Evolutionary conservation across 1,140 invertebrate genomes (phyloP).

Genomic region (Euura lappo): DNA sequence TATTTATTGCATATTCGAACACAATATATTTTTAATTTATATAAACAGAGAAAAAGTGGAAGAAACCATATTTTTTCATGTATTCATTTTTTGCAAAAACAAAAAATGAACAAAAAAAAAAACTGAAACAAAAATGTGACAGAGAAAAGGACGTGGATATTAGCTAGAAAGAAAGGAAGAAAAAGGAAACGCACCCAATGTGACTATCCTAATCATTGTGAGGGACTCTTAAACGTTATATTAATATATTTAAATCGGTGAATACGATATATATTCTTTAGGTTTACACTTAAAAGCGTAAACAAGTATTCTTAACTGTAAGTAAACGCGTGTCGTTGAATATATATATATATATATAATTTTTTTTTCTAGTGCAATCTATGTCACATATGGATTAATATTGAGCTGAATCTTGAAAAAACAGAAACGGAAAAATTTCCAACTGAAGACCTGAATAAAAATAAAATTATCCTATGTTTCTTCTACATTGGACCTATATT

Average conservation of each 20-base stretch:
- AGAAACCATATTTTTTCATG: conserved; percentile 9
- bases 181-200: conserved; percentile 9
- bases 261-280: not conserved
- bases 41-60: not conserved
- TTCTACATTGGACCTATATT: not conserved
- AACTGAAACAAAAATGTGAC: conserved; percentile 17
- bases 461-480: not conserved
- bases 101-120: conserved; percentile 19
- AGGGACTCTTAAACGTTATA: not conserved
- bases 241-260: not conserved
- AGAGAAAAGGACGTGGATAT: not conserved
- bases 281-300: not conserved
- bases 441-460: not conserved
- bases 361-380: not conserved
- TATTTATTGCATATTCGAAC: conserved; percentile 6
- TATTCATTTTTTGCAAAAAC: conserved; percentile 9
- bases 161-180: not conserved
- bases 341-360: too few relatives aligned
- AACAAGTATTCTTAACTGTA: not conserved
- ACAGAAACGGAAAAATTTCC: not conserved
- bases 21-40: not conserved
- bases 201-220: conserved; percentile 6
- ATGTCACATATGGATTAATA: conserved; percentile 1
- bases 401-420: conserved; percentile 1
- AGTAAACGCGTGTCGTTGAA: not conserved